These are phyloP conservation scores for Platycnemis pennipes DNA, from an alignment of 2,888 invertebrate species.

Conservation along the genomic window DNA sequence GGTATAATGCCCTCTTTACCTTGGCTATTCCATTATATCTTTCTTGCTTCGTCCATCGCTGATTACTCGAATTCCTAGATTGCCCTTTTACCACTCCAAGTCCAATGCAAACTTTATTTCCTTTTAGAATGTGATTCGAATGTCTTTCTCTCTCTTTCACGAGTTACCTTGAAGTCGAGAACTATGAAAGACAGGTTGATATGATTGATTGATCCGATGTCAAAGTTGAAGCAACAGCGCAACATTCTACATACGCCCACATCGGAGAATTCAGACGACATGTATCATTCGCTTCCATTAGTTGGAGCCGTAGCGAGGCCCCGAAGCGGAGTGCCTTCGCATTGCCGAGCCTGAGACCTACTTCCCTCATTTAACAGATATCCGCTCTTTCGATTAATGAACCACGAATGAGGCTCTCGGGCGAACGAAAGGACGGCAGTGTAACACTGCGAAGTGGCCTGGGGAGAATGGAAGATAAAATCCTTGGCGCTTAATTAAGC, in stretches of 20 bases:
- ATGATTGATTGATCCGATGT: neutral
- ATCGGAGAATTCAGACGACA: neutral
- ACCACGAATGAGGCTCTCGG: neutral
- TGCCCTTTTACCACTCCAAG: no score
- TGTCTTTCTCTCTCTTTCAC: no score
- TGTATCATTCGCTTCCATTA: constrained; percentile 20
- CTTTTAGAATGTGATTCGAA: neutral
- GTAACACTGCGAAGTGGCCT: neutral
- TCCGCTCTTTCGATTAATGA: neutral
- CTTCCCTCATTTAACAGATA: neutral
- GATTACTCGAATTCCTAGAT: no score
- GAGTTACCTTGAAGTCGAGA: neutral
- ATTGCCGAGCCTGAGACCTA: neutral
- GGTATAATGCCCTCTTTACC: no score
- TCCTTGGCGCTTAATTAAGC: neutral
- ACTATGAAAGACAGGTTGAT: neutral
- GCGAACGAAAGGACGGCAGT: neutral
- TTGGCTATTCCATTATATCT: no score
- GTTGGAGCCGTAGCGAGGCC: neutral
- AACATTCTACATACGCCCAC: neutral
- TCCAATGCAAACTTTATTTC: no score
- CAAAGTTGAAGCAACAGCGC: neutral
- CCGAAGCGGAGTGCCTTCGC: neutral
- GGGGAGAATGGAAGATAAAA: neutral
- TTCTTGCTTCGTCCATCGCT: no score